Percentiles rank a stretch among this genome's conserved stretches.
Evolutionary conservation across 2,797 vertebrate species (phyloP).

Genomic region (Malurus leucopterus): DNA sequence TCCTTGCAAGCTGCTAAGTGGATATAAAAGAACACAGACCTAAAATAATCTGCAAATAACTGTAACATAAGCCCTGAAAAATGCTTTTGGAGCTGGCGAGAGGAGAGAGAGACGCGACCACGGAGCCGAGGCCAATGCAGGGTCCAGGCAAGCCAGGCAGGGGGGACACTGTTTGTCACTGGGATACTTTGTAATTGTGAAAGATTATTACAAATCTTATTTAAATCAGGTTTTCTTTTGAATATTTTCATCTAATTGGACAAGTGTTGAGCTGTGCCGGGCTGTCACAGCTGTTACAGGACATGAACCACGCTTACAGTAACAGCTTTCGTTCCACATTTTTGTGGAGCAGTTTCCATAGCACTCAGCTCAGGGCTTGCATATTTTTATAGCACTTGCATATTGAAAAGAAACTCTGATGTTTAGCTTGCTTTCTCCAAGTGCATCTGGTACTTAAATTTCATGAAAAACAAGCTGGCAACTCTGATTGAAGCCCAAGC

Average conservation of each 20-base stretch:
- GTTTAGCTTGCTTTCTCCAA: slow-evolving; percentile 60
- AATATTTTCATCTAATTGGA: slow-evolving; percentile 69
- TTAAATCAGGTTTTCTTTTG: slow-evolving; percentile 66
- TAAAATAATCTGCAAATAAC: slow-evolving; percentile 61
- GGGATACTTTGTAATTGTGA: slow-evolving; percentile 19
- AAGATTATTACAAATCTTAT: slow-evolving; percentile 61
- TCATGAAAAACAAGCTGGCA: slow-evolving; percentile 50
- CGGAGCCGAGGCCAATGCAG: neutral
- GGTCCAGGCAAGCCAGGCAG: rapidly evolving
- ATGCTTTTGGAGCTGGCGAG: neutral
- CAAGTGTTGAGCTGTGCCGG: slow-evolving; percentile 70
- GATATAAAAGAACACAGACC: slow-evolving; percentile 49
- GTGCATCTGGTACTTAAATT: slow-evolving; percentile 52
- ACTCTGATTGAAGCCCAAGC: slow-evolving; percentile 18
- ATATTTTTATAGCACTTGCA: slow-evolving; percentile 69
- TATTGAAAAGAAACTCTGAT: slow-evolving; percentile 71
- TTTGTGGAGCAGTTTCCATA: slow-evolving; percentile 73
- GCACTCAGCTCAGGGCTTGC: slow-evolving; percentile 60
- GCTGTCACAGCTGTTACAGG: slow-evolving; percentile 74
- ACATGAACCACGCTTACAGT: slow-evolving; percentile 64
- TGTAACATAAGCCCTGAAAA: slow-evolving; percentile 41
- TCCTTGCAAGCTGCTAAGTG: slow-evolving; percentile 38
- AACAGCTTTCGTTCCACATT: slow-evolving; percentile 81
- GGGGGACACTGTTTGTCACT: neutral
- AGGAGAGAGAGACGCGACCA: neutral